Percentiles rank a stretch among this genome's conserved stretches.
Evolutionary conservation across 2,888 invertebrate species (phyloP).

Genomic region (Mongoloraphidia duomilia): DNA sequence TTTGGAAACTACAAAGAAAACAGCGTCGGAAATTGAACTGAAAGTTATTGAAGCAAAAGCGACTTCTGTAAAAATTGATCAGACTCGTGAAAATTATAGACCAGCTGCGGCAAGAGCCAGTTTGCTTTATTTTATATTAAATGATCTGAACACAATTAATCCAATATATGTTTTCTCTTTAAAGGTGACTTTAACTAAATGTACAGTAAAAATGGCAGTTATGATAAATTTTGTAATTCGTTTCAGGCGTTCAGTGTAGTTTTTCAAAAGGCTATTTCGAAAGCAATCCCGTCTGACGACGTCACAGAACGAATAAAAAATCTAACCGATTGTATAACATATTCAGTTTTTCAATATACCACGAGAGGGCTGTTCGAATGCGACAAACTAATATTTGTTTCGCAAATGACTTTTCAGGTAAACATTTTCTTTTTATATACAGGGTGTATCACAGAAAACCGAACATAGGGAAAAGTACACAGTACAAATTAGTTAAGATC

Average conservation of each 20-base stretch:
- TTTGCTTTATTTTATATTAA: constrained; percentile 85
- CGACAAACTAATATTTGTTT: constrained; percentile 90
- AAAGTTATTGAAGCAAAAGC: constrained; percentile 88
- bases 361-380: constrained; percentile 88
- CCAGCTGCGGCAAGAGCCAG: constrained; percentile 88
- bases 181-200: constrained; percentile 43
- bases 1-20: constrained; percentile 88
- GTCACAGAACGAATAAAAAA: constrained; percentile 68
- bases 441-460: too few species aligned
- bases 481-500: too few species aligned
- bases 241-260: constrained; percentile 92
- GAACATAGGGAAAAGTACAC: too few species aligned
- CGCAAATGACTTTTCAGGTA: constrained; percentile 93
- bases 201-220: not conserved
- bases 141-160: constrained; percentile 90
- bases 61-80: constrained; percentile 84
- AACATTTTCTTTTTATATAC: not conserved
- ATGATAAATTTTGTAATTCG: constrained; percentile 8
- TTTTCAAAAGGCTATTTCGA: constrained; percentile 88
- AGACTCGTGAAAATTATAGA: constrained; percentile 75
- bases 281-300: constrained; percentile 68
- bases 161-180: constrained; percentile 95
- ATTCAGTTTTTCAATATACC: constrained; percentile 89
- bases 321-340: constrained; percentile 88
- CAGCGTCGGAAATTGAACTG: constrained; percentile 87